phyloP scores from a whole-genome alignment of 2,888 invertebrate genomes.

The Priocnemis perturbator region DNA sequence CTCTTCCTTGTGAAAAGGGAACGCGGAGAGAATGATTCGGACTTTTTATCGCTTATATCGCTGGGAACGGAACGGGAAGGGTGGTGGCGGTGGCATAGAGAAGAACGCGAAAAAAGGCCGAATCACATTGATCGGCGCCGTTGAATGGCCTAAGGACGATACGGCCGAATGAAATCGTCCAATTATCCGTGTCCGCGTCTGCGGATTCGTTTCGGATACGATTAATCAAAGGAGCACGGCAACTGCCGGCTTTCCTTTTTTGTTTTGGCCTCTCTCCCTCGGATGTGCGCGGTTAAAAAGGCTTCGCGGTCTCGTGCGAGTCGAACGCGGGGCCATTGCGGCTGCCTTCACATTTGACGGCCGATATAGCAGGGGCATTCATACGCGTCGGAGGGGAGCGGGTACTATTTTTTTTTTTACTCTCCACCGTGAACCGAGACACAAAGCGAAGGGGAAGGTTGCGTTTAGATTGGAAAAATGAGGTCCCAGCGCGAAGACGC shows the following conservation, averaged over 20 bases:
- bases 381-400: conserved; percentile 15
- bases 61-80: not conserved
- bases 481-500: not conserved
- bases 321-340: conserved; percentile 23
- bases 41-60: too few species aligned
- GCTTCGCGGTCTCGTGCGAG: conserved; percentile 40
- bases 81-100: not conserved
- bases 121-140: conserved; percentile 31
- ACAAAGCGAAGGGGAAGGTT: not conserved
- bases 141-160: conserved; percentile 42
- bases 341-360: conserved; percentile 30
- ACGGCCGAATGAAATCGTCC: conserved; percentile 49
- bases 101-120: conserved; percentile 33
- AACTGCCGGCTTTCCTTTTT: conserved; percentile 38
- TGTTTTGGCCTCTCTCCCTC: conserved; percentile 37
- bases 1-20: too few species aligned
- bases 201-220: conserved; percentile 45
- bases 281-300: conserved; percentile 36
- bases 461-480: not conserved
- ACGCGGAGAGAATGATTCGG: too few species aligned
- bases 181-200: conserved; percentile 52
- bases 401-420: conserved; percentile 29
- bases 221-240: conserved; percentile 59
- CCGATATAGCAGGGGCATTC: conserved; percentile 6
- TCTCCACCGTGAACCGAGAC: not conserved